Conservation (phyloP, 1,140 invertebrate genomes). For the Hylaeus anthracinus region DNA sequence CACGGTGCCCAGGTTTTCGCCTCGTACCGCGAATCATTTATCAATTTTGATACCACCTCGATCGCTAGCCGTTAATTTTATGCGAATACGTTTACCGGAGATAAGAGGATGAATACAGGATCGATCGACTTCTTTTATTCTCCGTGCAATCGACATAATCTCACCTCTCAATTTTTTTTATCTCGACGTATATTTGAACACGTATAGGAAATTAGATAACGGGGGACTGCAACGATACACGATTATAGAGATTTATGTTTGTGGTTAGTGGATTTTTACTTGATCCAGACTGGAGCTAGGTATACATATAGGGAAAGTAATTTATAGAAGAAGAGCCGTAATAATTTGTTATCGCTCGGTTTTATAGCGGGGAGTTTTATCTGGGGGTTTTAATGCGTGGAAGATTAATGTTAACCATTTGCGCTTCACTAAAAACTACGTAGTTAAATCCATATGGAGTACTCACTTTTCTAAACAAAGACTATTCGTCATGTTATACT, state of each 20-base stretch:
- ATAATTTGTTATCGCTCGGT: too few species aligned
- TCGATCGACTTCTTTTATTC: neutral
- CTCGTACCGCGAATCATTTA: neutral
- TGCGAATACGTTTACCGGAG: neutral
- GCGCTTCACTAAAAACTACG: too few species aligned
- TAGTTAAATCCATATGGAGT: neutral
- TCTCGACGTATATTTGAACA: slow-evolving; percentile 23
- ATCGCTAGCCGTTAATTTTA: slow-evolving; percentile 19
- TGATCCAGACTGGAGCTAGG: neutral
- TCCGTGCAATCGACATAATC: neutral
- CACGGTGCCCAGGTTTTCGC: neutral
- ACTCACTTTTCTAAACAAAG: slow-evolving; percentile 26
- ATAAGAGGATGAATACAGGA: neutral
- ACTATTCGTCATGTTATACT: neutral
- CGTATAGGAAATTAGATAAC: slow-evolving; percentile 32
- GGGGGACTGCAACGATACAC: slow-evolving; percentile 4
- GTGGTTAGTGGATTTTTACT: neutral
- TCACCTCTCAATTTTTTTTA: slow-evolving; percentile 10
- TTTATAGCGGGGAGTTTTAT: too few species aligned
- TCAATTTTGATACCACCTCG: neutral
- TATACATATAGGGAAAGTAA: too few species aligned
- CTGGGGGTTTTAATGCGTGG: too few species aligned
- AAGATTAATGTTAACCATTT: too few species aligned
- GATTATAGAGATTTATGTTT: neutral
- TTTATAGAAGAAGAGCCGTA: too few species aligned